Conservation (phyloP, 2,888 invertebrate species). For the Crioceris asparagi region DNA sequence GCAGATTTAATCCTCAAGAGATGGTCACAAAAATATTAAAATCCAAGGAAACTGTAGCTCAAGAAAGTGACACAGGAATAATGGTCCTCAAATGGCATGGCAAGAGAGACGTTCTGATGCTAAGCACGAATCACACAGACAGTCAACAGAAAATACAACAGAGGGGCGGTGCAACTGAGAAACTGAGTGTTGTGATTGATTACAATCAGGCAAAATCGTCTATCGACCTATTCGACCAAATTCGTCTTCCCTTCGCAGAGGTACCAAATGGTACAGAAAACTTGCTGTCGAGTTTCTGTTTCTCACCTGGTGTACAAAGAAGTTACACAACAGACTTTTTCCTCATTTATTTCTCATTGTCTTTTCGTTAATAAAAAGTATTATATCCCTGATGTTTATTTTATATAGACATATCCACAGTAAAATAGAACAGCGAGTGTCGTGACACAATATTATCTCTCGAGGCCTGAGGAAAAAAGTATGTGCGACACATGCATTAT, state of each 20-base stretch:
- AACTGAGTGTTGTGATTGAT: not conserved
- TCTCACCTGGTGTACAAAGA: not conserved
- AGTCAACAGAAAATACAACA: too few species aligned
- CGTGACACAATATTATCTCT: not conserved
- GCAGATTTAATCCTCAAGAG: not conserved
- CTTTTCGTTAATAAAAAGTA: not conserved
- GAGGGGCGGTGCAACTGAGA: not conserved
- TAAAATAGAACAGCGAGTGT: not conserved
- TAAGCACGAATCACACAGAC: too few species aligned
- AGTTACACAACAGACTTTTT: not conserved
- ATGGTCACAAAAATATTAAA: not conserved
- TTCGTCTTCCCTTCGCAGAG: not conserved
- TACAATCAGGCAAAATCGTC: not conserved
- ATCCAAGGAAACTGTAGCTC: not conserved
- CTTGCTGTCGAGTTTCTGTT: not conserved
- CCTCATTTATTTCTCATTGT: not conserved
- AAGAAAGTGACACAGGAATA: not conserved
- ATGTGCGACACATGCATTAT: not conserved
- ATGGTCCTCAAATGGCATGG: not conserved
- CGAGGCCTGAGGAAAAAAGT: not conserved
- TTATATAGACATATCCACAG: not conserved
- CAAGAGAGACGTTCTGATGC: not conserved
- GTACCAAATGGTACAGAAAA: not conserved
- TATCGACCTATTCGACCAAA: not conserved
- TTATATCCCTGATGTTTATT: not conserved